These are phyloP conservation scores for Saturnia japonica DNA, from an alignment of 2,888 invertebrate species.

Conservation along the genomic window DNA sequence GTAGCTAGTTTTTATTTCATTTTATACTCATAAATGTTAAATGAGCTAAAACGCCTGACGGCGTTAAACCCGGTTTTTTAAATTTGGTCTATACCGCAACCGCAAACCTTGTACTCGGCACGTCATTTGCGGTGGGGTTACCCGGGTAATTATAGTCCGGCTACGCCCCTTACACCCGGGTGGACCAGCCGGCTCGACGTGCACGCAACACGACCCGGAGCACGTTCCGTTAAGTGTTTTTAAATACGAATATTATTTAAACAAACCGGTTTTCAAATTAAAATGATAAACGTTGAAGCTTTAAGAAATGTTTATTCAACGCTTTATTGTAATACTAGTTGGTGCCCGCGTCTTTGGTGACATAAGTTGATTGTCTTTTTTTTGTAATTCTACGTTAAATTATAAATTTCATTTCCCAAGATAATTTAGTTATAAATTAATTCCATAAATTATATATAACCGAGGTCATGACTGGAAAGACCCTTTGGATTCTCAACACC, in stretches of 20 bases:
- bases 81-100: constrained; percentile 12
- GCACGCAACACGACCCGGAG: background rate
- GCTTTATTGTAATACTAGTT: background rate
- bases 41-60: background rate
- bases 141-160: constrained; percentile 35
- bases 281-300: background rate
- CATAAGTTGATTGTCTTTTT: no score
- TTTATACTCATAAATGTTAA: no score
- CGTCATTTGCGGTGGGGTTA: constrained; percentile 34
- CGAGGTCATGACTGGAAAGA: no score
- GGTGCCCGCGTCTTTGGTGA: background rate
- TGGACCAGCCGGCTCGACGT: background rate
- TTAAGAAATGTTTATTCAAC: background rate
- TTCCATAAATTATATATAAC: no score
- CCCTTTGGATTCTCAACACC: no score
- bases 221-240: constrained; percentile 12
- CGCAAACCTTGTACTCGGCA: constrained; percentile 25
- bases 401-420: no score
- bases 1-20: no score
- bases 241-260: constrained; percentile 5
- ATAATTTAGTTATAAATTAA: no score
- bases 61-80: background rate
- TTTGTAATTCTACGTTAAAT: no score
- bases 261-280: constrained; percentile 5
- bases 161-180: background rate